Conservation (phyloP, 2,888 invertebrate genomes). For the Caenorhabditis sinica region DNA sequence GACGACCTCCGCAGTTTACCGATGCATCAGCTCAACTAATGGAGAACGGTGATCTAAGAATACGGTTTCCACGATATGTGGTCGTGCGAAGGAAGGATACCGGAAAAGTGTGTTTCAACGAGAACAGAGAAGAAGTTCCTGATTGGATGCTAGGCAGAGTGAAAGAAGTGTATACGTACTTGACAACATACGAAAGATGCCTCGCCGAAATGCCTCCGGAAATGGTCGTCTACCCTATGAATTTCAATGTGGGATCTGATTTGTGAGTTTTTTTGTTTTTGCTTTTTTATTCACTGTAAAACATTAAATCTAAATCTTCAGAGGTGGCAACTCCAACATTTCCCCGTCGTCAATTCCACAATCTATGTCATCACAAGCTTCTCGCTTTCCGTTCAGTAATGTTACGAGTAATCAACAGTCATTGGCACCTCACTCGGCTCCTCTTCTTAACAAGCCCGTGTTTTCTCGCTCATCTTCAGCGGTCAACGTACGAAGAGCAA, state of each 20-base stretch:
- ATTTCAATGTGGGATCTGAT: slow-evolving; percentile 49
- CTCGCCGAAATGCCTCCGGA: slow-evolving; percentile 17
- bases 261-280: slow-evolving; percentile 42
- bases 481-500: slow-evolving; percentile 6
- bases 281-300: background rate
- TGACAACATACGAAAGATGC: slow-evolving; percentile 47
- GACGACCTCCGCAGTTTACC: slow-evolving; percentile 64
- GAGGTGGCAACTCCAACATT: slow-evolving; percentile 24
- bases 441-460: slow-evolving; percentile 39
- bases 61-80: slow-evolving; percentile 42
- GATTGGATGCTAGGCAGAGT: slow-evolving; percentile 42
- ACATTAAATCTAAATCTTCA: background rate
- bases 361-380: slow-evolving; percentile 14
- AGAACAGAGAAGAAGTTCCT: slow-evolving; percentile 46
- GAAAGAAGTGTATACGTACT: slow-evolving; percentile 49
- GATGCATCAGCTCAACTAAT: slow-evolving; percentile 63
- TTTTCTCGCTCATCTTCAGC: slow-evolving; percentile 8
- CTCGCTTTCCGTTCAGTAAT: slow-evolving; percentile 58
- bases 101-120: slow-evolving; percentile 52
- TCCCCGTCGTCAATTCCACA: slow-evolving; percentile 48
- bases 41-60: slow-evolving; percentile 71
- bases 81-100: slow-evolving; percentile 58
- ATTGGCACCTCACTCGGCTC: slow-evolving; percentile 57
- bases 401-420: slow-evolving; percentile 42
- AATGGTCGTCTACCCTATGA: slow-evolving; percentile 46